Evolutionary conservation across 2,797 vertebrate species (phyloP).

Genomic region (Syngnathus acus): DNA sequence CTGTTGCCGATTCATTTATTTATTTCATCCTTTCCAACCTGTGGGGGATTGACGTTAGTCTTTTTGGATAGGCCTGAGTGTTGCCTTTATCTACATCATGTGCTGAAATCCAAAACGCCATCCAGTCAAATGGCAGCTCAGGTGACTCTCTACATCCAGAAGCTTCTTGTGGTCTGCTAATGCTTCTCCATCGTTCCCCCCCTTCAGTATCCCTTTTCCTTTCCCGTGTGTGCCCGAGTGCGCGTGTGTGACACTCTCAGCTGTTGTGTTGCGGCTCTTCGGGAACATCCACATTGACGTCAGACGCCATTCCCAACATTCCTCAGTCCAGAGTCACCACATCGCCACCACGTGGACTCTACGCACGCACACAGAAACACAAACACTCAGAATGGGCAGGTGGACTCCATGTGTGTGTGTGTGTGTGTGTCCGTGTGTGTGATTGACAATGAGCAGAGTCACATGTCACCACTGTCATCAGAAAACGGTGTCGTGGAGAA

Average conservation of each 20-base stretch:
- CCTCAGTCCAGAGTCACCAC: constrained; percentile 37
- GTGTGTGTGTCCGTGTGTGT: constrained; percentile 32
- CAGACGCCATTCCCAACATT: constrained; percentile 84
- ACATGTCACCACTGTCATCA: constrained; percentile 56
- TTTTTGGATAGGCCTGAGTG: neutral
- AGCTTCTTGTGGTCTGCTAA: constrained; percentile 1
- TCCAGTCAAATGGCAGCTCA: constrained; percentile 16
- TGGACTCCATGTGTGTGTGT: constrained; percentile 10
- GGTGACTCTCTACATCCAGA: constrained; percentile 18
- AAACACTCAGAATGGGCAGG: neutral
- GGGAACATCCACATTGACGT: constrained; percentile 93
- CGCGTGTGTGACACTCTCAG: constrained; percentile 49
- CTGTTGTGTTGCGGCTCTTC: constrained; percentile 72
- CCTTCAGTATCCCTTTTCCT: neutral
- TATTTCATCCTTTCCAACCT: neutral
- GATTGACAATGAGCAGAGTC: constrained; percentile 59
- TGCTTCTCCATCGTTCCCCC: neutral
- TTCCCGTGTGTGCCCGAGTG: neutral
- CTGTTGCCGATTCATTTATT: neutral
- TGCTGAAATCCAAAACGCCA: constrained; percentile 21
- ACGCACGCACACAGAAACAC: neutral
- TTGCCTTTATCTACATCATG: neutral
- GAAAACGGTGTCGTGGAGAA: constrained; percentile 52
- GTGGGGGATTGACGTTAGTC: neutral
- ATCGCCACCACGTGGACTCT: constrained; percentile 59